Evolutionary conservation across 1,140 invertebrate genomes (phyloP).

Genomic region (Ceratitis capitata): DNA sequence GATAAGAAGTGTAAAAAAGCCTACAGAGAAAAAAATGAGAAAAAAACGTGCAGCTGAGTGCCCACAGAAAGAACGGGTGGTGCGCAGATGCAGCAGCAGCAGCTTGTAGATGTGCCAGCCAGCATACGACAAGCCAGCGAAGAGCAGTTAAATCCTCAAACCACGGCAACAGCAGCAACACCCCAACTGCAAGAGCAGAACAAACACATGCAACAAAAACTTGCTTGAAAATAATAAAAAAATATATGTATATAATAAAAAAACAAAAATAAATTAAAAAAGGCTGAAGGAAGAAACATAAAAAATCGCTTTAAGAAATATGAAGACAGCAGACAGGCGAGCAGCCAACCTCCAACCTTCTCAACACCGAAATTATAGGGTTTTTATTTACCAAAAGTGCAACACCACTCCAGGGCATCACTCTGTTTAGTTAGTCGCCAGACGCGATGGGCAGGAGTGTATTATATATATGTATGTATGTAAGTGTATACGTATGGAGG

Average conservation of each 20-base stretch:
- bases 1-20: too few relatives aligned
- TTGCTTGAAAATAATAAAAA: not conserved
- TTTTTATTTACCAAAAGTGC: conserved; percentile 1
- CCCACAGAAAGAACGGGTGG: not conserved
- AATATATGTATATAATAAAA: not conserved
- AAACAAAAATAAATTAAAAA: not conserved
- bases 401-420: not conserved
- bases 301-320: conserved; percentile 16
- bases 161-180: conserved; percentile 22
- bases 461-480: too few relatives aligned
- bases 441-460: not conserved
- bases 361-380: not conserved
- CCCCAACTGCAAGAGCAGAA: conserved; percentile 14
- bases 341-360: not conserved
- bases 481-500: too few relatives aligned
- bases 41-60: not conserved
- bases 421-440: too few relatives aligned
- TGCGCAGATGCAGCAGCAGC: not conserved
- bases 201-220: not conserved
- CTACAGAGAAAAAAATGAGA: not conserved
- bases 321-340: conserved; percentile 15
- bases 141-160: conserved; percentile 22
- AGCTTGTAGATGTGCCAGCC: not conserved
- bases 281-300: not conserved
- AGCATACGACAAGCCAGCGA: not conserved